Evolutionary conservation across 2,113 vertebrate species (phyloP), one percentile per base, ranked within the genome.

Genomic region (Trochalopteron elliotii): DNA sequence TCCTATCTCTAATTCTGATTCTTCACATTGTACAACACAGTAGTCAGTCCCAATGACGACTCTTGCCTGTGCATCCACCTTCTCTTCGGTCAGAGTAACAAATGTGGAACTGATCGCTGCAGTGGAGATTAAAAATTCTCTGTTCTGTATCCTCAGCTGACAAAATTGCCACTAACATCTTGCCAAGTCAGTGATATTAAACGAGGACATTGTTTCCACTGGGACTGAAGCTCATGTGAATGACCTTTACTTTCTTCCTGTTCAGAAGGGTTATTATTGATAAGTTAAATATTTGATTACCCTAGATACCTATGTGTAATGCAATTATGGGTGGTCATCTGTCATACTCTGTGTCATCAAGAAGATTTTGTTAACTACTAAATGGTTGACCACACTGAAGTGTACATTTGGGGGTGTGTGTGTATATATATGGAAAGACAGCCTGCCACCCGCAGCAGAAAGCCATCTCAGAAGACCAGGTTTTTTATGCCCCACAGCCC

Each of bases 261-360:
- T 81, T 94, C 80, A 87, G 83, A 90, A 57, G 53, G 53, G 50
- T 96, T 91, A 89, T 95, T 95, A 85, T 69, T 67, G 40, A 39
- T 78, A 93, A 22, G 40, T 87, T 89, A 96, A 97, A 95, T 93
- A 97, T 81, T 88, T 96, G 64, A 97, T 97, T 96, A 93, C 84
- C 88, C 65, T 52, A 93, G 88, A 81, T 92, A 91, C 40, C 71
- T 45, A 59, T 28, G 64, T 71, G 80, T 83, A 96, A 91, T 57
- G 31, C 4, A 90, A n/a, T 83, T 87, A 53, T 31, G 45, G 27
- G 49, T 68, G 74, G 74, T 92, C 61, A 84, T 84, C 85, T 86
- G 45, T 72, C 88, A 94, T 56, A 81, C 7, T 67, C 20, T 18
- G 55, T 63, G 57, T 87, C 72, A 89, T 61, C 65, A 60, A 80